Percentiles rank a stretch among this genome's conserved stretches.
phyloP scores from a whole-genome alignment of 2,888 invertebrate genomes.

The Herminia tarsipennalis region DNA sequence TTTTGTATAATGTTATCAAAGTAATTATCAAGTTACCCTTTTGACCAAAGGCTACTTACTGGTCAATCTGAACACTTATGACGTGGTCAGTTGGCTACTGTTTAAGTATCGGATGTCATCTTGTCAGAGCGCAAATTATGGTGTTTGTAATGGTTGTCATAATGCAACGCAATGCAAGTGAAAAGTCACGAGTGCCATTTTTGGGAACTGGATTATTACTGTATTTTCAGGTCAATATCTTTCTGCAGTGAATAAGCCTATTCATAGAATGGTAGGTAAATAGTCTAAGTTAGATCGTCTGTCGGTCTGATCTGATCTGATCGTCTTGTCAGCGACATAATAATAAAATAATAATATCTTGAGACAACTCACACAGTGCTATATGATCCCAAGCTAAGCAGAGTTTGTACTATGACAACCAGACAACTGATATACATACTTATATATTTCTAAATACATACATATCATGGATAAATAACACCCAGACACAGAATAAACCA shows the following conservation, averaged over 20 bases:
- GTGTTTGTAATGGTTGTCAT: conserved; percentile 21
- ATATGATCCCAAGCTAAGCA: too few species aligned
- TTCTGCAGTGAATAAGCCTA: background rate
- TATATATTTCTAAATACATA: too few species aligned
- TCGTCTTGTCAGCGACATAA: too few species aligned
- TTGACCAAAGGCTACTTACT: conserved; percentile 11
- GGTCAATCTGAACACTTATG: conserved; percentile 9
- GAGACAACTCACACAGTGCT: too few species aligned
- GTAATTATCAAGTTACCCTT: conserved; percentile 7
- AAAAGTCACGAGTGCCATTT: background rate
- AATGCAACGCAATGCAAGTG: background rate
- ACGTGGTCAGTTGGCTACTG: conserved; percentile 7
- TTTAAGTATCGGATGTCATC: conserved; percentile 17
- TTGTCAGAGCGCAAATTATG: conserved; percentile 13
- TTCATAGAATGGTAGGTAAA: too few species aligned
- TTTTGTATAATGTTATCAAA: conserved; percentile 7
- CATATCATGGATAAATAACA: too few species aligned
- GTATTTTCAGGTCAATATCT: background rate
- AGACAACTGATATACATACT: too few species aligned
- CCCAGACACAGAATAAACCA: too few species aligned
- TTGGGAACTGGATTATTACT: conserved; percentile 1
- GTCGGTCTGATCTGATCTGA: too few species aligned
- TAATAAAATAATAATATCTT: too few species aligned
- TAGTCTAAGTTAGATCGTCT: too few species aligned
- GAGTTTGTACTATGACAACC: too few species aligned